Percentiles rank a stretch among this genome's conserved stretches.
phyloP scores from a whole-genome alignment of 2,888 invertebrate species.

The Mactromeris polynyma region DNA sequence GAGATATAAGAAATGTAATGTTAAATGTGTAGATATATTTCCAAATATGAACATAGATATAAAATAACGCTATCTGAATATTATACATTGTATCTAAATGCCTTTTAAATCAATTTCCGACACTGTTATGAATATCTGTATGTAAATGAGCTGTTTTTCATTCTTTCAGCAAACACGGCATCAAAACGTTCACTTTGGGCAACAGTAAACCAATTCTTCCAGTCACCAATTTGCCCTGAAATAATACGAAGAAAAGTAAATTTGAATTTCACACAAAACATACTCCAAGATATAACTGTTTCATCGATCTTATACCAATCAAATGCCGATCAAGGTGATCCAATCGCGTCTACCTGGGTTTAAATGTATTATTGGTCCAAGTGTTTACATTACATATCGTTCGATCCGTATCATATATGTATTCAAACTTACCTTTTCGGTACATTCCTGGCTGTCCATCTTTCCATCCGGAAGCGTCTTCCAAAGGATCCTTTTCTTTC shows the following conservation, averaged over 20 bases:
- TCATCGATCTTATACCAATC: too few species aligned
- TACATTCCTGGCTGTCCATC: slow-evolving; percentile 69
- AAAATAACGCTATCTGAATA: neutral
- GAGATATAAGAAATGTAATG: too few species aligned
- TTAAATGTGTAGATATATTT: neutral
- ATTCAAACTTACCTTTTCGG: slow-evolving; percentile 58
- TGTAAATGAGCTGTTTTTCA: slow-evolving; percentile 57
- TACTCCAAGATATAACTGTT: too few species aligned
- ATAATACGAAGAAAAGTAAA: slow-evolving; percentile 14
- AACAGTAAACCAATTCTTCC: slow-evolving; percentile 68
- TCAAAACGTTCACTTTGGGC: slow-evolving; percentile 60
- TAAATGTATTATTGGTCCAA: too few species aligned
- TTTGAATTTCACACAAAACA: neutral
- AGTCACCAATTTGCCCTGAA: slow-evolving; percentile 65
- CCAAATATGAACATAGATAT: neutral
- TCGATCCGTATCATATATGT: too few species aligned
- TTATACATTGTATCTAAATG: neutral
- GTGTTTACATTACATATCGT: too few species aligned
- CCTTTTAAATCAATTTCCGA: neutral
- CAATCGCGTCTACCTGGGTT: too few species aligned
- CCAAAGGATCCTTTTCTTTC: slow-evolving; percentile 65
- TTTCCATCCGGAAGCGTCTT: slow-evolving; percentile 59
- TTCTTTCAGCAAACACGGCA: slow-evolving; percentile 48
- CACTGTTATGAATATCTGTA: slow-evolving; percentile 43
- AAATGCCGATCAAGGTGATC: too few species aligned